phyloP scores from a whole-genome alignment of 2,113 vertebrate genomes.

The Sturnira hondurensis region DNA sequence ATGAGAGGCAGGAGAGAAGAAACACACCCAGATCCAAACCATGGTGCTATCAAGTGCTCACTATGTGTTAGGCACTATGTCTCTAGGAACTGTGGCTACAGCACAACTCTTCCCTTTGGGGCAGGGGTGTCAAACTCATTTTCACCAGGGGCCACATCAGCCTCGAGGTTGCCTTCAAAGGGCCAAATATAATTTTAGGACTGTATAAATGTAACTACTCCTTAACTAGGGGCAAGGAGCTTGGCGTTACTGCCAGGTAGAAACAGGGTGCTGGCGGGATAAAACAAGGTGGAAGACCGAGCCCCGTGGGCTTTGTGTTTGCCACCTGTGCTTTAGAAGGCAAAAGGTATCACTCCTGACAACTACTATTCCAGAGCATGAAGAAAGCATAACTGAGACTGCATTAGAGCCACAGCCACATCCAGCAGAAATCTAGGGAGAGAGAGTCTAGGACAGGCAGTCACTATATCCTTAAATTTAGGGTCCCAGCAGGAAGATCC shows the following conservation, averaged over 20 bases:
- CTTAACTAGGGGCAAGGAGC: no score
- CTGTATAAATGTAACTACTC: no score
- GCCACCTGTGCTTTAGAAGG: not conserved
- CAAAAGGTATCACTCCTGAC: not conserved
- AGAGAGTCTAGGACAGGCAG: not conserved
- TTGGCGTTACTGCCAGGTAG: no score
- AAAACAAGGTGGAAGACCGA: no score
- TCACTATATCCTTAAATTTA: not conserved
- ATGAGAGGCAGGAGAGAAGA: not conserved
- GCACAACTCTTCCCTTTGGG: not conserved
- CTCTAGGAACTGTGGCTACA: not conserved
- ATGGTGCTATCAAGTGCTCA: accelerated
- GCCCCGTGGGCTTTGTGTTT: no score
- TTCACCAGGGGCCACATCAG: no score
- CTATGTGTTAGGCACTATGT: not conserved
- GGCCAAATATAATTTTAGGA: no score
- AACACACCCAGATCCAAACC: not conserved
- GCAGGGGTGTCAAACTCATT: not conserved
- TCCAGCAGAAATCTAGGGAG: not conserved
- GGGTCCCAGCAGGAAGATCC: not conserved
- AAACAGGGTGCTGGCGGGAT: no score
- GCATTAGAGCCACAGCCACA: not conserved
- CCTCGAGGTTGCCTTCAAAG: no score
- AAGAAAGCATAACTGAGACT: not conserved
- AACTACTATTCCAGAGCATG: not conserved